Conservation (phyloP, 2,888 invertebrate species). For the Ypsolopha scabrella region DNA sequence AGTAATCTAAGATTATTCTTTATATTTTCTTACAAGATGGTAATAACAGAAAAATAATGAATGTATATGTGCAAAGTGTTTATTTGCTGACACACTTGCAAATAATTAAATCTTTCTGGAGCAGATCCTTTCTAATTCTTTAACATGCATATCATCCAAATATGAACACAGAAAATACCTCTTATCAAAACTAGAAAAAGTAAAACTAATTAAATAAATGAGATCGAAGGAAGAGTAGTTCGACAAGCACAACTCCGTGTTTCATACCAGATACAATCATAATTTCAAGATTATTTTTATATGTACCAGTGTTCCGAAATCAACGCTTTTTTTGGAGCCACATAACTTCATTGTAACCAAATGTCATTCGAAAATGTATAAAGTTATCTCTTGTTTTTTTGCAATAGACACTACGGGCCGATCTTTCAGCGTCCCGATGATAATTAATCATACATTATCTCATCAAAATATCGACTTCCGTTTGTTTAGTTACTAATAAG, state of each 20-base stretch:
- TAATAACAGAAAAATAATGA: neutral
- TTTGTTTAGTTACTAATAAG: too few species aligned
- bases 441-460: too few species aligned
- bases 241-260: neutral
- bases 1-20: neutral
- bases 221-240: neutral
- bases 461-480: too few species aligned
- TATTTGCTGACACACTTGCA: constrained; percentile 37
- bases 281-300: too few species aligned
- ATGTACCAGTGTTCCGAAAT: too few species aligned
- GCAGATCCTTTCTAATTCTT: constrained; percentile 23
- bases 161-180: constrained; percentile 28
- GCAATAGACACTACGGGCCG: too few species aligned
- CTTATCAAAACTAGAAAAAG: constrained; percentile 4
- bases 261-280: too few species aligned
- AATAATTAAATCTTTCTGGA: constrained; percentile 20
- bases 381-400: too few species aligned
- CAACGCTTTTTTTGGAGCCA: too few species aligned
- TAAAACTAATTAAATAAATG: neutral
- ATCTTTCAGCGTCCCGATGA: too few species aligned
- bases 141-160: neutral
- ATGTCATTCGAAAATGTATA: too few species aligned
- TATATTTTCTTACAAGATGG: neutral
- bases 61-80: constrained; percentile 23
- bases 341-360: too few species aligned